Percentiles rank a stretch among this genome's conserved stretches.
These are phyloP conservation scores for Isaurus tuberculatus DNA, from an alignment of 92 coral and sea anemone genomes.

Conservation along the genomic window DNA sequence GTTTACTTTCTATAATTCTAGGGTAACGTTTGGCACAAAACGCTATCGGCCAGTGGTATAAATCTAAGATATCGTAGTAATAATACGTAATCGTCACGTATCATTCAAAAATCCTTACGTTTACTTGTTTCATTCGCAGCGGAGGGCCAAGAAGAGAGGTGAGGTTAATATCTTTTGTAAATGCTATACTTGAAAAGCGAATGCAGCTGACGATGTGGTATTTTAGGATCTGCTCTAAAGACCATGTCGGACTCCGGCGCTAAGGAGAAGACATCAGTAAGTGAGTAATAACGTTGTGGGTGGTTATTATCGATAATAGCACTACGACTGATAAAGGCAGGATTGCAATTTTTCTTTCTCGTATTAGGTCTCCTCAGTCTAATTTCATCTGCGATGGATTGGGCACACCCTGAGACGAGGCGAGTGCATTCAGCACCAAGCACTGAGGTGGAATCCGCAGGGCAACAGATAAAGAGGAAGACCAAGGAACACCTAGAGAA, in stretches of 20 bases:
- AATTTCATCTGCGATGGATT: too few relatives aligned
- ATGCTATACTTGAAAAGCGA: conserved; percentile 54
- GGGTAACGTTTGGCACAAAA: too few relatives aligned
- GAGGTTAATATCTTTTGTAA: conserved; percentile 51
- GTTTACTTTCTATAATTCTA: too few relatives aligned
- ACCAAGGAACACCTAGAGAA: too few relatives aligned
- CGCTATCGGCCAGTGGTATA: too few relatives aligned
- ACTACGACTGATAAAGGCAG: background rate
- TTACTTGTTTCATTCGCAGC: conserved; percentile 62
- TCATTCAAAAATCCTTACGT: conserved; percentile 4
- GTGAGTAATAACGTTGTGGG: background rate
- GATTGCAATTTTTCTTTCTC: too few relatives aligned
- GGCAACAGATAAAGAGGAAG: too few relatives aligned
- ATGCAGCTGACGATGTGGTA: conserved; percentile 85
- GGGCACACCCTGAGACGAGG: too few relatives aligned
- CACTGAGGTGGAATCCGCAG: too few relatives aligned
- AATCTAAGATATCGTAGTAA: background rate
- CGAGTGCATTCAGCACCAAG: too few relatives aligned
- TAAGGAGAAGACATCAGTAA: conserved; percentile 6
- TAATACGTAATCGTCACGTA: background rate
- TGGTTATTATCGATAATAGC: background rate
- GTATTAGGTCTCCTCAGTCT: too few relatives aligned
- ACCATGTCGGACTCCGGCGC: conserved; percentile 74
- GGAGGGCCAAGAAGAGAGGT: conserved; percentile 77
- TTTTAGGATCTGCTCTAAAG: conserved; percentile 59